Base-by-base conservation (phyloP, 2,888 invertebrate species). In the Brachylomia viminalis region DNA sequence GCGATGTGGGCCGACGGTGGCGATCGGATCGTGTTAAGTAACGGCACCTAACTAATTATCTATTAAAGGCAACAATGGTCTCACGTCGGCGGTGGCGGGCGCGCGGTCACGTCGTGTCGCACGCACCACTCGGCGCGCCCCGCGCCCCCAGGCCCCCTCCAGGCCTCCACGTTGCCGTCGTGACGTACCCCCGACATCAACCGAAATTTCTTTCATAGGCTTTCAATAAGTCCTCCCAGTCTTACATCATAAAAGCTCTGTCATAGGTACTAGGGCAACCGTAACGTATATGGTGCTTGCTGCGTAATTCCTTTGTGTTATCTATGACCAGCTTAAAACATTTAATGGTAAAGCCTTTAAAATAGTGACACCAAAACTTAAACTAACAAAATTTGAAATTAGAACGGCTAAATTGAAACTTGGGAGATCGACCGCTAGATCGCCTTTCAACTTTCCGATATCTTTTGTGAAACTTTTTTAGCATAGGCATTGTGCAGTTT, bases 1-100 rank as follows among this genome's bases (percentile, higher is more conserved):
- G 85, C 88, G 90, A 94, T 93, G 92, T 93, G 92, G 93, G 92
- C 86, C 92, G 90, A 85, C 90, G 83, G 89, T 91, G 91, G 91
- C 92, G 91, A 93, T 93, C 92, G 90, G 92, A 92, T 95, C 93
- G 93, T 93, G 93, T 94, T 92, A 93, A 89, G 88, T 96, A 96
- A 96, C 96, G 95, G 95, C 92, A 95, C 89, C 92, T 90, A 93
- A 92, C 95, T 96, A 96, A 96, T 96, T 95, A 95, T 93, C 95
- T 95, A 95, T 95, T 95, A 95, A 90, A 92, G 92, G 91, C 94
- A 94, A 96, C 95, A 96, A 96, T 95, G 92, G 95, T 92, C 93
- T 91, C 95, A 95, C 95, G 95, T 95, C 93, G 91, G 84, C 89
- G 88, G 80, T 82, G 90, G 87, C 87, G 87, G 85, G 89, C 87